These are phyloP conservation scores for Cranoglanis bouderius DNA, from an alignment of 2,113 vertebrate species.

Conservation along the genomic window DNA sequence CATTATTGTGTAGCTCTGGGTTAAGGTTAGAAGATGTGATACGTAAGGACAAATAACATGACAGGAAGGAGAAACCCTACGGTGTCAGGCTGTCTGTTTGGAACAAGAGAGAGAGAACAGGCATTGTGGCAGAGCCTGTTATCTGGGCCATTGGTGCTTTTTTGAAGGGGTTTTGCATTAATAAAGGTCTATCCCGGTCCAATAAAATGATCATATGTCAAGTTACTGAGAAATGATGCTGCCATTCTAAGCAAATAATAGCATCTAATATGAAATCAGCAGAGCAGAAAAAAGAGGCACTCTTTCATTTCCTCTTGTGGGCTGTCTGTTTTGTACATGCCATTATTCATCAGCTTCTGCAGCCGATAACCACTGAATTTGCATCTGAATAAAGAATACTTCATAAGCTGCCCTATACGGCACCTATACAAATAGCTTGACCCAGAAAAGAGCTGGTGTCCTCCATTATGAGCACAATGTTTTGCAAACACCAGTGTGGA, in stretches of 20 bases:
- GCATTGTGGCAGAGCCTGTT: constrained; percentile 37
- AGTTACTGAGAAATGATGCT: constrained; percentile 76
- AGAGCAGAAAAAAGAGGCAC: constrained; percentile 74
- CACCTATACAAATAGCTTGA: constrained; percentile 70
- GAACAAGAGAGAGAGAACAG: not conserved
- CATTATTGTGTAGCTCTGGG: not conserved
- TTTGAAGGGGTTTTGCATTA: constrained; percentile 70
- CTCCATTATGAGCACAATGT: constrained; percentile 56
- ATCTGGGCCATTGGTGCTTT: constrained; percentile 63
- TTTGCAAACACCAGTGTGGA: constrained; percentile 61
- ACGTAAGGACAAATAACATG: constrained; percentile 30
- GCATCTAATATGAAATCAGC: constrained; percentile 80
- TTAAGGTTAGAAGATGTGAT: constrained; percentile 3
- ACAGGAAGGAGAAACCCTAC: constrained; percentile 26
- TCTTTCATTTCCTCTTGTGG: constrained; percentile 78
- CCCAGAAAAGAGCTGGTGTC: constrained; percentile 67
- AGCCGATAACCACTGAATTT: constrained; percentile 75
- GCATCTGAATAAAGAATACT: constrained; percentile 76
- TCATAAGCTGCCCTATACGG: constrained; percentile 64
- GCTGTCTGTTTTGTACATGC: constrained; percentile 66
- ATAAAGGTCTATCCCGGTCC: constrained; percentile 66
- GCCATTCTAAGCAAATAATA: constrained; percentile 78
- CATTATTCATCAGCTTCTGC: constrained; percentile 73
- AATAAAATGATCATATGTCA: constrained; percentile 67
- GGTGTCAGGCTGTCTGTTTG: not conserved